phyloP scores from a whole-genome alignment of 1,140 invertebrate genomes.

The Daktulosphaira vitifoliae region DNA sequence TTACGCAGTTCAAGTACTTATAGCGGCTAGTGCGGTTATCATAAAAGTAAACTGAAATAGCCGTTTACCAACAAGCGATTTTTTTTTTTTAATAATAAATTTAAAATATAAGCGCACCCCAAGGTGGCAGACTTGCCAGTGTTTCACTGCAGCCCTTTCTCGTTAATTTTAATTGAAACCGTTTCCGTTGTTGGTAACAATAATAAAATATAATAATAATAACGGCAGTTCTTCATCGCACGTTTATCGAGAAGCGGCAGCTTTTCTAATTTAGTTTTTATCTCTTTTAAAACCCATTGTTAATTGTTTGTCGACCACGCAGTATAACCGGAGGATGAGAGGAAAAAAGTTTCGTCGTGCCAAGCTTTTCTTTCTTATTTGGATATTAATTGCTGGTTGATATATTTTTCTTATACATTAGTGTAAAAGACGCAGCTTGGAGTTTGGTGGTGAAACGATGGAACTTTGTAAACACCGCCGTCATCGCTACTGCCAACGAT shows the following conservation, averaged over 20 bases:
- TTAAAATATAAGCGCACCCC: too few species aligned
- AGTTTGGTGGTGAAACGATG: background rate
- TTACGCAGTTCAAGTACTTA: too few species aligned
- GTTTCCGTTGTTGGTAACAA: conserved; percentile 24
- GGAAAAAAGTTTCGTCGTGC: conserved; percentile 1
- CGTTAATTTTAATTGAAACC: conserved; percentile 34
- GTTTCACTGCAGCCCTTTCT: background rate
- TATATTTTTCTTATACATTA: conserved; percentile 15
- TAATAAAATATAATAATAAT: conserved; percentile 23
- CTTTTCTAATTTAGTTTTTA: conserved; percentile 33
- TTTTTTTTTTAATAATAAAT: too few species aligned
- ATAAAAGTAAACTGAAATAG: too few species aligned
- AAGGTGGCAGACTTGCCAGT: too few species aligned
- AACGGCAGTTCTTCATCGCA: conserved; percentile 17
- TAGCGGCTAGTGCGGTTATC: too few species aligned
- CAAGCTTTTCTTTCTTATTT: conserved; percentile 8
- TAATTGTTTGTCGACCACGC: conserved; percentile 18
- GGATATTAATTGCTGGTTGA: conserved; percentile 30
- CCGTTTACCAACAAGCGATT: too few species aligned
- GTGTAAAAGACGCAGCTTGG: background rate
- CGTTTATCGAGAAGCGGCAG: conserved; percentile 31
- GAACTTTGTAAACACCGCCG: conserved; percentile 23
- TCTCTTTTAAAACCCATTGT: conserved; percentile 33
- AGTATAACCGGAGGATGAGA: conserved; percentile 4
- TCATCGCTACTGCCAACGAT: background rate